Conservation (phyloP, 2,113 vertebrate genomes). For the Chauna torquata region DNA sequence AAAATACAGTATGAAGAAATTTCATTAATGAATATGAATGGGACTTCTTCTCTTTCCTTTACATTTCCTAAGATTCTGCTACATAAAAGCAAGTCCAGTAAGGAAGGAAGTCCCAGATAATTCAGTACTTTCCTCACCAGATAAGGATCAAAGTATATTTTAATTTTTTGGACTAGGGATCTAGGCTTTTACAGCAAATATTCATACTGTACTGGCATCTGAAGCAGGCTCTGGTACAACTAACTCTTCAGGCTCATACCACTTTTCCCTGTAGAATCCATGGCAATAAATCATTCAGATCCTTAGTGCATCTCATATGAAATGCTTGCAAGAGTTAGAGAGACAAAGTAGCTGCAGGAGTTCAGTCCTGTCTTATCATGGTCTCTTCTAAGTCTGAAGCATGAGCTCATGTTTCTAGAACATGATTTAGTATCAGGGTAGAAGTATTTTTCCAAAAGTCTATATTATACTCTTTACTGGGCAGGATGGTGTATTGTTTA, state of each 20-base stretch:
- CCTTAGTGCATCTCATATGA: rapidly evolving
- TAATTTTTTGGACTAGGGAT: neutral
- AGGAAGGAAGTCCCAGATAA: neutral
- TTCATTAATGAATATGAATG: neutral
- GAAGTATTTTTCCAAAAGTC: neutral
- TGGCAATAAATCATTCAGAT: neutral
- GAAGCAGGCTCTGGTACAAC: neutral
- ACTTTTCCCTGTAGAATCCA: neutral
- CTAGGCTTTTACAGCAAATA: neutral
- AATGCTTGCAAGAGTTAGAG: neutral
- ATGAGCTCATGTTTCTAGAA: neutral
- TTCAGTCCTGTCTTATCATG: neutral
- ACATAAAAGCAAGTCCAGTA: neutral
- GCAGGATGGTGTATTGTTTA: neutral
- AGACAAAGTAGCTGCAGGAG: neutral
- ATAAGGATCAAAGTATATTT: neutral
- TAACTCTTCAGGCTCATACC: neutral
- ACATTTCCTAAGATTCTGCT: neutral
- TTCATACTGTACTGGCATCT: neutral
- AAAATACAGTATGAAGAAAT: neutral
- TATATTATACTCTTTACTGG: neutral
- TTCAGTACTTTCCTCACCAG: neutral
- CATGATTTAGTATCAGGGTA: neutral
- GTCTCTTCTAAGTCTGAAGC: neutral
- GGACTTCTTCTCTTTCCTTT: neutral